Evolutionary conservation across 30 jellyfish, hydroid and myxozoan species (phyloP).

Genomic region (Sanderia malayensis): DNA sequence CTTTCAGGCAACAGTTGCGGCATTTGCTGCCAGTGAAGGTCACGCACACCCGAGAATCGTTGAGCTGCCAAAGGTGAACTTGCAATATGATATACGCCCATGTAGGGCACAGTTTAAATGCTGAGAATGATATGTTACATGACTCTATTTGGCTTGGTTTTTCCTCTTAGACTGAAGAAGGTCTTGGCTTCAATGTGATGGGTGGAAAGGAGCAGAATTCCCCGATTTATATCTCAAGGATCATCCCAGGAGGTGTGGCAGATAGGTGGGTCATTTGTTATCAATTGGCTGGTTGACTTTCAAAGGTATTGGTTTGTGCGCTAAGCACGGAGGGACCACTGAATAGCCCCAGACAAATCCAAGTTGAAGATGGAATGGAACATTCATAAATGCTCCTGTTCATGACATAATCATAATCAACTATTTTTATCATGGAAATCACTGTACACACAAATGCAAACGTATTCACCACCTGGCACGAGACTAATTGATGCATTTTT

Average conservation of each 20-base stretch:
- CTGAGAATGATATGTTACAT: neutral
- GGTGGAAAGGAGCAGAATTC: constrained; percentile 98
- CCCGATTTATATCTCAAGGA: constrained; percentile 92
- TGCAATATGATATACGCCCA: too few species aligned
- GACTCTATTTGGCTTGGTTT: neutral
- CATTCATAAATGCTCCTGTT: neutral
- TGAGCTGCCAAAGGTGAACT: constrained; percentile 81
- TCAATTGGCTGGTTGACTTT: too few species aligned
- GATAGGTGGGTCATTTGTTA: constrained; percentile 76
- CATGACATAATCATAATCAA: neutral
- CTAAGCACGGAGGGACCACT: neutral
- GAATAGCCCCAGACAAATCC: neutral
- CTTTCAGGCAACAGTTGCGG: constrained; percentile 96
- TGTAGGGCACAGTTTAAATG: neutral
- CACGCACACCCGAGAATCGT: constrained; percentile 98
- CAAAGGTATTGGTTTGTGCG: too few species aligned
- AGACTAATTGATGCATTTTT: too few species aligned
- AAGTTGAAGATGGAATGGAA: neutral
- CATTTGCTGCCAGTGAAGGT: constrained; percentile 99
- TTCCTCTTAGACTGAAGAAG: constrained; percentile 81
- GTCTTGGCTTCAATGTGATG: constrained; percentile 97
- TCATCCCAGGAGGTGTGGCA: constrained; percentile 97
- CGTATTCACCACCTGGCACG: too few species aligned
- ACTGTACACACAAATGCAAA: too few species aligned
- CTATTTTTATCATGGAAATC: too few species aligned